Evolutionary conservation across 1,140 invertebrate species (phyloP), one percentile per base, ranked within the genome.

Genomic region (Polyergus mexicanus): DNA sequence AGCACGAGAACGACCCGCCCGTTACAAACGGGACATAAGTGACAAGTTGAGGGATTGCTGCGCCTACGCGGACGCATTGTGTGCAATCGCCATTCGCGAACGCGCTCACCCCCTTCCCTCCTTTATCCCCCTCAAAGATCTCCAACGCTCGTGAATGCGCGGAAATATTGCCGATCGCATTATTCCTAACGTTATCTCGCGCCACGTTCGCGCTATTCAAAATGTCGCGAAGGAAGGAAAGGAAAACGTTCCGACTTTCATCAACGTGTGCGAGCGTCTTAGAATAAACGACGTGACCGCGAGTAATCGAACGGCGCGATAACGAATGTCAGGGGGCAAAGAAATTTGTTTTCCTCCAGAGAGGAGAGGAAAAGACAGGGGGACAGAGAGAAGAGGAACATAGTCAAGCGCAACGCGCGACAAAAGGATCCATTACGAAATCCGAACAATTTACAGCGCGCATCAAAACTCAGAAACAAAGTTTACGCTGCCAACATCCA

Each of bases 1-100:
- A 47, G 11, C 54, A 65, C 22, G 51, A 51, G 85, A 85, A 51
- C 71, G 66, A 35, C 71, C 44, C 66, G 54, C 66, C 58, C 68
- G 78, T n/a, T 83, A 83, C 78, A 74, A 84, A 86, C 86, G 75
- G 88, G 85, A 89, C 87, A 90, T 94, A 94, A 94, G 94, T 94
- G 94, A 94, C 94, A 94, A 93, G 93, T 94, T 94, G 94, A 94
- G 91, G 90, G 93, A 94, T 94, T 94, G 93, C 92, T 83, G 86
- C 87, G 92, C 86, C 89, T 90, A 88, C 86, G 62, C 81, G 72
- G 75, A 72, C 77, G 88, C 86, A 92, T 92, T 92, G 90, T 91
- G 85, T 87, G 81, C 90, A 90, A 90, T 92, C 91, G 88, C 88
- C 91, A 83, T 65, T 85, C 66, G 78, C 87, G 68, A 84, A 75